Conservation (phyloP, 2,888 invertebrate species). For the Aromia moschata region DNA sequence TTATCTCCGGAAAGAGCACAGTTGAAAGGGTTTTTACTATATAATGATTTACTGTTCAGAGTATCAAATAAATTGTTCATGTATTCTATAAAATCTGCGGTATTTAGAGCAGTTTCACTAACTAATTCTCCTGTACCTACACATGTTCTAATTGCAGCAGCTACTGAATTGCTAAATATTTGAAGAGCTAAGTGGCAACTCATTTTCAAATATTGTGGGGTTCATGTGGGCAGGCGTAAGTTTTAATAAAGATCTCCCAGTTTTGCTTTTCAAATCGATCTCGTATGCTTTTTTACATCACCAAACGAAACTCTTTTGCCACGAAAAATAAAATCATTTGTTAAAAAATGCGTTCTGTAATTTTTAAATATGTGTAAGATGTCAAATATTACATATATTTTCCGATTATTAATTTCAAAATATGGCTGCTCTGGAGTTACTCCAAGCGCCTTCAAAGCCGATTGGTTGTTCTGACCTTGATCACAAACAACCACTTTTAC, state of each 20-base stretch:
- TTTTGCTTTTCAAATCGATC: not conserved
- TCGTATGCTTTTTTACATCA: not conserved
- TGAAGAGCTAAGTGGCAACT: not conserved
- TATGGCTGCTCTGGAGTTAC: conserved; percentile 4
- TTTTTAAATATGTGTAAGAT: conserved; percentile 8
- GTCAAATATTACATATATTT: conserved; percentile 4
- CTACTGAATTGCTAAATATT: not conserved
- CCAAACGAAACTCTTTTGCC: not conserved
- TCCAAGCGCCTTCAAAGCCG: not conserved
- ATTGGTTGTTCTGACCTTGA: conserved; percentile 6
- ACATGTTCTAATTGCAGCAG: conserved; percentile 2
- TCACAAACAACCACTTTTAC: conserved; percentile 7
- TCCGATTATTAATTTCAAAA: not conserved
- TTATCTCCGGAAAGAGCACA: not conserved
- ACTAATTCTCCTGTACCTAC: not conserved
- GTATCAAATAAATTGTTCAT: conserved; percentile 1
- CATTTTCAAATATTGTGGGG: not conserved
- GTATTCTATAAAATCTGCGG: conserved; percentile 1
- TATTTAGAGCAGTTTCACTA: not conserved
- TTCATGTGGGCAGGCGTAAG: not conserved
- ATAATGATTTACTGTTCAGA: not conserved
- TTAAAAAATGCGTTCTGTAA: conserved; percentile 1
- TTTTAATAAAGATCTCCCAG: not conserved
- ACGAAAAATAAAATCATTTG: not conserved
- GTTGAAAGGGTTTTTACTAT: not conserved